Evolutionary conservation across 2,888 invertebrate genomes (phyloP), one percentile per base, ranked within the genome.

Genomic region (Netelia inedita): DNA sequence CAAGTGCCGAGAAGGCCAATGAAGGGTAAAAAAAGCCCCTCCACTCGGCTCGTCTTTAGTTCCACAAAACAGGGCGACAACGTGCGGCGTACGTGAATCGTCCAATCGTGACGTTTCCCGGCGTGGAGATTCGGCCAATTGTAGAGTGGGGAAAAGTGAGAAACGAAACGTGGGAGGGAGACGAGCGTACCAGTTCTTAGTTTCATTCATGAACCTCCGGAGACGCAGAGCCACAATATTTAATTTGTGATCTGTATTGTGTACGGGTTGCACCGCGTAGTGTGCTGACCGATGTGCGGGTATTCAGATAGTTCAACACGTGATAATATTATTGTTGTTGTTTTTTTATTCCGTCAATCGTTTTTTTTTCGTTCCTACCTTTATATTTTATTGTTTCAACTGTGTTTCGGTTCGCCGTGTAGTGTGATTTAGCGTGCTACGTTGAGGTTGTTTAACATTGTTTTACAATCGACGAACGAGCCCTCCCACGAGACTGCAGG

Each of bases 141-240:
- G 68, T 3, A 43, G 46, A 43, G 73, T 63, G 68, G 78, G 68
- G 74, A 19, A 41, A 53, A 75, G 87, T 88, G 87, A 82, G 68
- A 83, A 71, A 65, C 66, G 85, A 72, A 83, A 79, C 86, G 87
- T 87, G 87, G 88, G 86, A 86, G 88, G 83, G 88, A 87, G 84
- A 87, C 86, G 87, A 83, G 82, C 86, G 87, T 88, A 88, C 87
- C 90, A 88, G 92, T 90, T 90, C 86, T 92, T 89, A 91, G 92
- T 93, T 93, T 93, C 93, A 93, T 93, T 93, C 93, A 93, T 93
- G 93, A 92, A 91, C 91, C 89, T 87, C 89, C 89, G 88, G 53
- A 87, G 87, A 85, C 87, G 85, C 78, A 73, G 63, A 55, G 86
- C 75, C 85, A 82, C 82, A 91, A 91, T 90, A 92, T 90, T 90